Evolutionary conservation across 2,888 invertebrate genomes (phyloP).

Genomic region (Acanthosoma haemorrhoidale): DNA sequence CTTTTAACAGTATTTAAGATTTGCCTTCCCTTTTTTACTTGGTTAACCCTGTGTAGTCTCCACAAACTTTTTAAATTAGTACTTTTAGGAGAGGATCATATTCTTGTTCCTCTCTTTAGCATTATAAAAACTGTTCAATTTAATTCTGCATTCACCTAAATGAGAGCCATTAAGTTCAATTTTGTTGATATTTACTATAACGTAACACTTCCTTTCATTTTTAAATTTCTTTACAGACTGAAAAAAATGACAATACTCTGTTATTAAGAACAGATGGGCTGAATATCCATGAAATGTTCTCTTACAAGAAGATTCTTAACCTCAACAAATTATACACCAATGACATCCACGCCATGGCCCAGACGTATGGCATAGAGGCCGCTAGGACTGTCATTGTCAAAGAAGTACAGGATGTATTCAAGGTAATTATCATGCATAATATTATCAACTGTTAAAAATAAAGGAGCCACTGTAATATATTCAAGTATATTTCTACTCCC

Average conservation of each 20-base stretch:
- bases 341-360: constrained; percentile 85
- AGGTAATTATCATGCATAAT: constrained; percentile 46
- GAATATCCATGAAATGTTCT: constrained; percentile 85
- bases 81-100: no score
- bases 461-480: no score
- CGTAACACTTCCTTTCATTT: constrained; percentile 76
- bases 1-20: no score
- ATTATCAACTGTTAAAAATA: no score
- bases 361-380: constrained; percentile 94
- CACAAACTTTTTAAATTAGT: no score
- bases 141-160: no score
- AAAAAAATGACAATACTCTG: constrained; percentile 53
- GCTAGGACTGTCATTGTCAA: constrained; percentile 83
- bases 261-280: constrained; percentile 91
- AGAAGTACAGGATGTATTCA: constrained; percentile 94
- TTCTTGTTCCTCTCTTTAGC: no score
- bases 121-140: no score
- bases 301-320: constrained; percentile 70
- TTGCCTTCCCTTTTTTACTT: no score
- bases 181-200: constrained; percentile 60
- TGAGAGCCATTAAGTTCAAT: background rate
- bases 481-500: no score
- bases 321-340: constrained; percentile 83
- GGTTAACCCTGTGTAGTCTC: no score
- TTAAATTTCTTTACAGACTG: constrained; percentile 46